phyloP scores from a whole-genome alignment of 1,140 invertebrate genomes.

The Linepithema humile region DNA sequence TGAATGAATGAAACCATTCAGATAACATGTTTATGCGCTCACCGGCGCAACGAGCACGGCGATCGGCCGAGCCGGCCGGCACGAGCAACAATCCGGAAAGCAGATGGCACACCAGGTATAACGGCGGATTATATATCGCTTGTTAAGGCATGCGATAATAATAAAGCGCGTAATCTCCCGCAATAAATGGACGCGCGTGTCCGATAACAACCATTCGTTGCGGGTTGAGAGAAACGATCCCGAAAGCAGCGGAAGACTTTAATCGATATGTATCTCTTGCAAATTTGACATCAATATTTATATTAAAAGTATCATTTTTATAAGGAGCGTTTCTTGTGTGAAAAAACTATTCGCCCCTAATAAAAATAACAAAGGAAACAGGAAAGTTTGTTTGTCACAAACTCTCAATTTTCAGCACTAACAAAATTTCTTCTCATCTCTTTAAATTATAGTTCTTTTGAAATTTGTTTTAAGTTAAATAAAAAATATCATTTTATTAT shows the following conservation, averaged over 20 bases:
- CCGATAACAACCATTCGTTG: not conserved
- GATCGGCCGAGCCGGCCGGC: slow-evolving; percentile 48
- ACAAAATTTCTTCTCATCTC: not conserved
- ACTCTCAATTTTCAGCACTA: not conserved
- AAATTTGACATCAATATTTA: not conserved
- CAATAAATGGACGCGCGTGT: slow-evolving; percentile 43
- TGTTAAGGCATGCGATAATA: slow-evolving; percentile 63
- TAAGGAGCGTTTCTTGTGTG: not conserved
- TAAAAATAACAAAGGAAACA: no score
- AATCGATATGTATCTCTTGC: not conserved
- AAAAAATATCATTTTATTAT: not conserved
- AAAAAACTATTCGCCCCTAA: no score
- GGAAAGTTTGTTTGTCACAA: not conserved
- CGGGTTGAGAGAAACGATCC: not conserved
- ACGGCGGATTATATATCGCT: slow-evolving; percentile 60
- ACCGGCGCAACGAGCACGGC: slow-evolving; percentile 33
- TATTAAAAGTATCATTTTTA: not conserved
- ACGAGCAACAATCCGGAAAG: slow-evolving; percentile 65
- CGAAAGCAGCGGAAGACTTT: not conserved
- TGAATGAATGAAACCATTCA: slow-evolving; percentile 76
- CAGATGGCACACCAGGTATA: slow-evolving; percentile 48
- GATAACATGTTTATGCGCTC: slow-evolving; percentile 72
- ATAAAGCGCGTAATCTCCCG: slow-evolving; percentile 67
- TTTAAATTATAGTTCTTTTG: not conserved
- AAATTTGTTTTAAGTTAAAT: not conserved